A percentile compares a stretch with the other conserved stretches of the same genome.
Conservation (phyloP, 2,797 vertebrate species). For the Pantherophis vulpinus region DNA sequence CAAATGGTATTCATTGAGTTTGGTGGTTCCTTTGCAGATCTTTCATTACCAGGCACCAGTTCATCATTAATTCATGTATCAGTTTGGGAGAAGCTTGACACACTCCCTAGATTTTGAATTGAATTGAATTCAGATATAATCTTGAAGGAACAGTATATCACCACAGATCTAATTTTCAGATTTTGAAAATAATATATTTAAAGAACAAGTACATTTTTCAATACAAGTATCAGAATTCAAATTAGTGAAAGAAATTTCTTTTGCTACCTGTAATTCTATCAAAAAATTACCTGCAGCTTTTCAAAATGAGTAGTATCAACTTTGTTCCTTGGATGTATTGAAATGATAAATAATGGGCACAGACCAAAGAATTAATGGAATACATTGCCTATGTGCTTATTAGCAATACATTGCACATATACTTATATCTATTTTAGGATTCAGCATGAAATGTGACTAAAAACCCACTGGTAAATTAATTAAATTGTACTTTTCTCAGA, state of each 20-base stretch:
- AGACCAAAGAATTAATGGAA: constrained; percentile 30
- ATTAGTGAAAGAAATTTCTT: constrained; percentile 23
- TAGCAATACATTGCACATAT: constrained; percentile 3
- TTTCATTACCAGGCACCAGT: neutral
- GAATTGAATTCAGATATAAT: neutral
- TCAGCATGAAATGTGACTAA: constrained; percentile 10
- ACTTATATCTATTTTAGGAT: neutral
- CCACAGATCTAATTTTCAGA: neutral
- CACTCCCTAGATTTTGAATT: neutral
- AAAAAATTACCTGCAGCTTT: neutral
- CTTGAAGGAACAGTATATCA: neutral
- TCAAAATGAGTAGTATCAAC: constrained; percentile 34
- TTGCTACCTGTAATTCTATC: constrained; percentile 40
- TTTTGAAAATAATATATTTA: neutral
- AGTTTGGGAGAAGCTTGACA: neutral
- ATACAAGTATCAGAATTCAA: neutral
- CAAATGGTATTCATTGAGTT: neutral
- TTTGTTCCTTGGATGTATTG: constrained; percentile 46
- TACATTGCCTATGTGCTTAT: constrained; percentile 13
- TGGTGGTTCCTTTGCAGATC: neutral
- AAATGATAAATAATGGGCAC: constrained; percentile 53
- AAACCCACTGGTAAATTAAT: constrained; percentile 14
- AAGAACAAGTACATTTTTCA: neutral
- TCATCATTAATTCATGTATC: neutral
- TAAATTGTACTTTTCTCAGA: constrained; percentile 37